phyloP scores from a whole-genome alignment of 2,888 invertebrate genomes.

The Tinea pellionella region DNA sequence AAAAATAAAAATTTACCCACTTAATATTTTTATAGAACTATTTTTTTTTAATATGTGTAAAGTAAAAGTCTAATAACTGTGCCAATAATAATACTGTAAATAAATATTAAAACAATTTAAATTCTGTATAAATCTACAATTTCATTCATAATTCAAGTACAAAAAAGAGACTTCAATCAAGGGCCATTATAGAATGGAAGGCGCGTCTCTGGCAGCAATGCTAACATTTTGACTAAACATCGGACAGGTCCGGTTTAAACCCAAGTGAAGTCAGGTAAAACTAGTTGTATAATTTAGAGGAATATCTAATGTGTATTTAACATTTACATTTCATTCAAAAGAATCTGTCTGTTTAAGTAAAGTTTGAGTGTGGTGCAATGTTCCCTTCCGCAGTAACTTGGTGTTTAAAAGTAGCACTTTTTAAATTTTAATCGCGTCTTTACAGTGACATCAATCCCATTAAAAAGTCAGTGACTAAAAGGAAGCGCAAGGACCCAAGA shows the following conservation, averaged over 20 bases:
- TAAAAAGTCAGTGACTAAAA: too few relatives aligned
- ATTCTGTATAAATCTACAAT: neutral
- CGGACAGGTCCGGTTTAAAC: constrained; percentile 18
- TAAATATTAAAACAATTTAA: too few relatives aligned
- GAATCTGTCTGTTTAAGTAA: constrained; percentile 7
- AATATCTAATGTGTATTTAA: constrained; percentile 4
- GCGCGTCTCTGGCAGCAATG: constrained; percentile 20
- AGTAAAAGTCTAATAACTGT: too few relatives aligned
- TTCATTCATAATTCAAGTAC: constrained; percentile 12
- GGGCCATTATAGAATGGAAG: constrained; percentile 3
- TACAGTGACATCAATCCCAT: too few relatives aligned
- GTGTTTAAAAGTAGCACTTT: neutral
- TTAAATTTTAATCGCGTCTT: neutral
- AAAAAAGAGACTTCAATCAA: neutral
- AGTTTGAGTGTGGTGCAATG: neutral
- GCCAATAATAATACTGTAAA: too few relatives aligned
- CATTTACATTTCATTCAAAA: constrained; percentile 13
- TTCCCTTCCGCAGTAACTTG: neutral
- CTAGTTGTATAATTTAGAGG: constrained; percentile 11
- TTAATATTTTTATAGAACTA: too few relatives aligned
- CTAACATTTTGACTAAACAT: constrained; percentile 53
- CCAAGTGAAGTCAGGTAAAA: constrained; percentile 12
- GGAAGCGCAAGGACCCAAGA: too few relatives aligned
- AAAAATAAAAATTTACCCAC: too few relatives aligned
- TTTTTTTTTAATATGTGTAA: too few relatives aligned